Percentiles rank a stretch among this genome's conserved stretches.
Conservation (phyloP, 2,888 invertebrate genomes). For the Hyles lineata region DNA sequence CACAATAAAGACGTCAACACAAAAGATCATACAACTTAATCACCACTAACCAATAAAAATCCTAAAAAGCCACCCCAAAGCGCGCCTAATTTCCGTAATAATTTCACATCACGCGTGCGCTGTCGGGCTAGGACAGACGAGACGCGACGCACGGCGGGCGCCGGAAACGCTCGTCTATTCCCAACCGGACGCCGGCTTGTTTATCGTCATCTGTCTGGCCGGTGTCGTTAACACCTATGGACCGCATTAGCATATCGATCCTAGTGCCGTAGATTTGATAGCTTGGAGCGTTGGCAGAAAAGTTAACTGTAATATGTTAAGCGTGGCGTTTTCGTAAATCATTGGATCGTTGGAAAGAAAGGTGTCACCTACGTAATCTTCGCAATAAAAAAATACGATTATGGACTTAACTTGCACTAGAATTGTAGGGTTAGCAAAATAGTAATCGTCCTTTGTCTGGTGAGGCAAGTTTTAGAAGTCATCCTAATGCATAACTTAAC, state of each 20-base stretch:
- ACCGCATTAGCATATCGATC: slow-evolving; percentile 62
- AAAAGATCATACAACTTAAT: too few relatives aligned
- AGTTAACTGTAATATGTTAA: slow-evolving; percentile 7
- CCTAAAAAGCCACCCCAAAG: not conserved
- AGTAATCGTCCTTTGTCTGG: too few relatives aligned
- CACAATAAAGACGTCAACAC: too few relatives aligned
- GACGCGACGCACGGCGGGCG: slow-evolving; percentile 53
- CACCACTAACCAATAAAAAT: not conserved
- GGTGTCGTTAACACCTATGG: slow-evolving; percentile 74
- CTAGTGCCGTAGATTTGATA: slow-evolving; percentile 28
- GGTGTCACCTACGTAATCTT: too few relatives aligned
- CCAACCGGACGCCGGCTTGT: slow-evolving; percentile 79
- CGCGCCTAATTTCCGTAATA: slow-evolving; percentile 5
- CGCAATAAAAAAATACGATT: too few relatives aligned
- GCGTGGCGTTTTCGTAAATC: not conserved
- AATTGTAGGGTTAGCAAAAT: too few relatives aligned
- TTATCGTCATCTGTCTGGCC: slow-evolving; percentile 74
- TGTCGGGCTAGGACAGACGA: slow-evolving; percentile 34
- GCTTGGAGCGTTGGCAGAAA: slow-evolving; percentile 35
- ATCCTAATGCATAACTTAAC: too few relatives aligned
- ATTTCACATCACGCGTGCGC: slow-evolving; percentile 32
- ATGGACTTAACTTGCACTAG: too few relatives aligned
- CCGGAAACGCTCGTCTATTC: slow-evolving; percentile 81
- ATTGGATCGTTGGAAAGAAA: too few relatives aligned
- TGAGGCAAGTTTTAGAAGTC: too few relatives aligned